Conservation (phyloP, 2,888 invertebrate species). For the Glyphotaelius pellucidus region DNA sequence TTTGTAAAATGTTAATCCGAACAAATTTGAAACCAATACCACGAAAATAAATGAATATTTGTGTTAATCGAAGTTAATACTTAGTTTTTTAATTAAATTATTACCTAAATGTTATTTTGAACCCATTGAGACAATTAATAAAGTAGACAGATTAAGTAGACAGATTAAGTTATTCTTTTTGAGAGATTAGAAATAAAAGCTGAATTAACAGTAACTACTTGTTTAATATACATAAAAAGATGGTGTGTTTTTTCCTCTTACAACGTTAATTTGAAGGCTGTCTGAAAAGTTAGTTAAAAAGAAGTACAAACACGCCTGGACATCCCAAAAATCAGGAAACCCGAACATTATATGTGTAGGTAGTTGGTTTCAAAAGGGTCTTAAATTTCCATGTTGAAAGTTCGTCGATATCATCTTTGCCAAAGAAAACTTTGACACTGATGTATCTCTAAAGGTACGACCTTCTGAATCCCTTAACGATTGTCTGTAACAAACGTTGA, state of each 20-base stretch:
- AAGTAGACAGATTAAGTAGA: too few relatives aligned
- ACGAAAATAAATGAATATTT: not conserved
- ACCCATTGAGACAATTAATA: too few relatives aligned
- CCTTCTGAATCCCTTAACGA: not conserved
- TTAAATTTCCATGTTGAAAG: not conserved
- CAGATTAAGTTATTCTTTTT: too few relatives aligned
- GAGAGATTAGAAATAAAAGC: not conserved
- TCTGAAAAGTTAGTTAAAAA: not conserved
- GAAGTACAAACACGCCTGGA: too few relatives aligned
- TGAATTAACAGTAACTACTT: not conserved
- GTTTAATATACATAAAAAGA: not conserved
- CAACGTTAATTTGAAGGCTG: not conserved
- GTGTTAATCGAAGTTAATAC: too few relatives aligned
- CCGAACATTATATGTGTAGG: not conserved
- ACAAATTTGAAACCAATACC: not conserved
- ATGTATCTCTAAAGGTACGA: conserved; percentile 2
- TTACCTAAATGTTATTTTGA: too few relatives aligned
- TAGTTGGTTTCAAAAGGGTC: not conserved
- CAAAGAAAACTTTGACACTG: not conserved
- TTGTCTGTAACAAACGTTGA: not conserved
- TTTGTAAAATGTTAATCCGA: not conserved
- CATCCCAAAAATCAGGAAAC: not conserved
- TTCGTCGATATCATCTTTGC: not conserved
- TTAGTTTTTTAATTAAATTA: too few relatives aligned
- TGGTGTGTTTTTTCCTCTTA: not conserved